phyloP scores from a whole-genome alignment of 1,140 invertebrate genomes.

The Drosophila melanica region DNA sequence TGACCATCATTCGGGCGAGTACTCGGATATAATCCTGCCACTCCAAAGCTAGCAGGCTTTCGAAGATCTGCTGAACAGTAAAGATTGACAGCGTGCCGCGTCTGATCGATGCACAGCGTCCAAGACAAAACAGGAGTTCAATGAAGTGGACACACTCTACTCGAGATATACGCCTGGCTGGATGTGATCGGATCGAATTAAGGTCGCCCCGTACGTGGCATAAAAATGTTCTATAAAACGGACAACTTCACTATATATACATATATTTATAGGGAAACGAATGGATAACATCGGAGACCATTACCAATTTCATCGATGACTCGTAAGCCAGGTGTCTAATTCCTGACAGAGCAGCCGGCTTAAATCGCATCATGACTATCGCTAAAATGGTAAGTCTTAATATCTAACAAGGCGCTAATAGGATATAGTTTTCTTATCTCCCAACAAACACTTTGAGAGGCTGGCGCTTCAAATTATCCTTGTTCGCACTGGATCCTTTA shows the following conservation, averaged over 20 bases:
- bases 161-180: slow-evolving; percentile 83
- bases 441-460: slow-evolving; percentile 37
- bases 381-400: slow-evolving; percentile 86
- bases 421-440: neutral
- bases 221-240: slow-evolving; percentile 74
- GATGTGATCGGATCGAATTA: slow-evolving; percentile 65
- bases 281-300: slow-evolving; percentile 88
- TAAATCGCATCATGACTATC: slow-evolving; percentile 89
- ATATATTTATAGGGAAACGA: no score
- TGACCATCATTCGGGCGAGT: slow-evolving; percentile 63
- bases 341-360: slow-evolving; percentile 86
- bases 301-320: slow-evolving; percentile 86
- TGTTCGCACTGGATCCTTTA: slow-evolving; percentile 86
- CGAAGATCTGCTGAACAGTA: slow-evolving; percentile 40
- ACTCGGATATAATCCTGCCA: slow-evolving; percentile 67
- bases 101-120: slow-evolving; percentile 63
- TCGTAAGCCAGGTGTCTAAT: slow-evolving; percentile 72
- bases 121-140: slow-evolving; percentile 32
- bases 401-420: neutral
- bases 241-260: no score
- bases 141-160: slow-evolving; percentile 84
- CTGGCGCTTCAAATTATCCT: slow-evolving; percentile 85
- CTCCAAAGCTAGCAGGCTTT: slow-evolving; percentile 50
- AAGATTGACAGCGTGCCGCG: slow-evolving; percentile 73
- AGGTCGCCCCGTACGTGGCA: slow-evolving; percentile 71